Evolutionary conservation across 92 coral and sea anemone genomes (phyloP), one percentile per base, ranked within the genome.

Genomic region (Plumapathes pennacea): DNA sequence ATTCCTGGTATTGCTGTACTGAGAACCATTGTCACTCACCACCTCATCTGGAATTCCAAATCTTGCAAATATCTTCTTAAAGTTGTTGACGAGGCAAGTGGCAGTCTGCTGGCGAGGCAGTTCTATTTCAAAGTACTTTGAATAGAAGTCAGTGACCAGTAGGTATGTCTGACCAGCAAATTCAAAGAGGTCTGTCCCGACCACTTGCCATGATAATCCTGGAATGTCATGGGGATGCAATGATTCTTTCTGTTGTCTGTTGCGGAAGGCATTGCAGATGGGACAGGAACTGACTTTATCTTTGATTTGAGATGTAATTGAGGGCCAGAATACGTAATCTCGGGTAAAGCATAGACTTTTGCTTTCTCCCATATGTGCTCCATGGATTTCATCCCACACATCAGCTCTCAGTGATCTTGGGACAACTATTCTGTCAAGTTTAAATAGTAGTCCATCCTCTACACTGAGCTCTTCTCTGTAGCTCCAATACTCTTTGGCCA

Each of bases 161-260:
- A 71, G 21, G 15, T 71, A 51, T 1, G 37, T 5, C 4, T 70
- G 72, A 2, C 79, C 72, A 4, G 22, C 65, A 54, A 18, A 71
- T 27, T 83, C 83, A 55, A 74, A 83, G 30, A 62, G 32, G 43
- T 83, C 71, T 37, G 84, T 82, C 0, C 69, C 67, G 13, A 75
- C 78, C 0, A 68, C 62, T 28, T 76, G 79, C 84, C 70, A 76
- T 1, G 79, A 71, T 11, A 76, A 38, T 4, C 71, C 75, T 7
- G 75, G 89, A 46, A 82, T 32, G 44, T 82, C 75, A 32, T 82
- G 79, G 8, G 79, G 75, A 40, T 82, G 63, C 28, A 82, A 63
- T 15, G 71, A 38, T 37, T 82, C 64, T 62, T 10, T 75, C 20
- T 47, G 85, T 39, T 69, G 67, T 46, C 39, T 46, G 29, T 45